These are phyloP conservation scores for Heliothis peltigera DNA, from an alignment of 2,888 invertebrate genomes.

Conservation along the genomic window DNA sequence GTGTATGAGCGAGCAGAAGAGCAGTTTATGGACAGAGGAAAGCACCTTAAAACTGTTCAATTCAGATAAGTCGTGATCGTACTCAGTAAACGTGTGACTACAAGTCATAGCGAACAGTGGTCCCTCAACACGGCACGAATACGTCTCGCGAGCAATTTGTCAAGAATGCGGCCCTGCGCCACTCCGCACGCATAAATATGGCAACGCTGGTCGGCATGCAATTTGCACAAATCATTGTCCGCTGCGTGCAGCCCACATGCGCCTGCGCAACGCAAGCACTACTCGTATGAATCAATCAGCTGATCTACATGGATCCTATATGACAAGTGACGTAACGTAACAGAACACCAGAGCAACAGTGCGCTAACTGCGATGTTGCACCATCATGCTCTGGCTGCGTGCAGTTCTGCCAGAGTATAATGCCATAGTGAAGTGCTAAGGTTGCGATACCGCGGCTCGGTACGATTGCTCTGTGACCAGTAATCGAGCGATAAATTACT, in stretches of 20 bases:
- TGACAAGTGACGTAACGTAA: not conserved
- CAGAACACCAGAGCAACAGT: not conserved
- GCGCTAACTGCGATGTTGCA: no score
- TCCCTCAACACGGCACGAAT: slow-evolving; percentile 34
- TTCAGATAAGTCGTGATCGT: no score
- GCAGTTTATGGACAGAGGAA: no score
- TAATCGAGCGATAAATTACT: slow-evolving; percentile 21
- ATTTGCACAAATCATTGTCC: slow-evolving; percentile 81
- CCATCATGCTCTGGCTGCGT: no score
- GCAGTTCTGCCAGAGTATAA: not conserved
- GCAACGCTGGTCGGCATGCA: slow-evolving; percentile 60
- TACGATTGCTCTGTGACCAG: slow-evolving; percentile 8
- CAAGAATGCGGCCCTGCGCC: slow-evolving; percentile 48
- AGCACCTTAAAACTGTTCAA: no score
- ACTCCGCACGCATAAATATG: slow-evolving; percentile 50
- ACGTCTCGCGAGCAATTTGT: slow-evolving; percentile 46
- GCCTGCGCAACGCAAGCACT: slow-evolving; percentile 22
- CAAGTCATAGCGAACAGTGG: slow-evolving; percentile 26
- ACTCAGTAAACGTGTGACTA: slow-evolving; percentile 6
- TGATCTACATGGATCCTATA: slow-evolving; percentile 22
- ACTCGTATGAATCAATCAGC: slow-evolving; percentile 16
- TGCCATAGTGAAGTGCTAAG: not conserved
- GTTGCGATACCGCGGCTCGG: slow-evolving; percentile 6
- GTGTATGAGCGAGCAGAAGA: no score
- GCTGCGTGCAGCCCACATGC: slow-evolving; percentile 42